Base-by-base conservation (phyloP, 2,888 invertebrate genomes). In the Dinocampus coccinellae region DNA sequence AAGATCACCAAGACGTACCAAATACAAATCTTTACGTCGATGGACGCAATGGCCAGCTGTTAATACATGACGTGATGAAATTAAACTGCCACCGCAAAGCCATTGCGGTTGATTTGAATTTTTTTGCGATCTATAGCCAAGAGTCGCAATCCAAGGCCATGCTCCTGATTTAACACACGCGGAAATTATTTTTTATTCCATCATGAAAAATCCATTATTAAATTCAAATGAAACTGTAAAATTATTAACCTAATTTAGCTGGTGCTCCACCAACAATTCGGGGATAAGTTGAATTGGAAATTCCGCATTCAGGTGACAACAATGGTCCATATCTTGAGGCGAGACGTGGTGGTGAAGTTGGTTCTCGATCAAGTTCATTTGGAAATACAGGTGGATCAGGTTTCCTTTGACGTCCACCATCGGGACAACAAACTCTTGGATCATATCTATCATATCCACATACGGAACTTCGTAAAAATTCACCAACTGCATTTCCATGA, bases 1-100 rank as follows among this genome's bases (percentile, higher is more conserved):
- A 80, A 95, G 90, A 80, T 96, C 96, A 0, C 96, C 96, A 0
- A 96, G 85, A 0, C 96, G 91, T 0, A 93, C 93, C 1, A 93
- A 75, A 76, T 90, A 93, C 90, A 93, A 86, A 77, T 91, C 91
- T 9, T 86, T 83, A 69, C 91, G 89, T 29, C 89, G 89, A 78
- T 90, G 86, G 2, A 94, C 91, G 84, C 95, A 95, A 83, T 95
- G 95, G 0, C 91, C 93, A 0, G 95, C 95, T 0, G 97, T 96
- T 6, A 97, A 83, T 0, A 96, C 90, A 83, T 95, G 95, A 0
- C 90, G 88, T 1, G 89, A 81, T 10, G 91, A 91, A 77, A 95
- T 90, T 20, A 95, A 88, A 16, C 92, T 90, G 2, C 93, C 95
- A 0, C 95, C 96, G 79, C 93, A 93, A 67, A 88, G 82, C 89